Evolutionary conservation across 2,888 invertebrate genomes (phyloP).

Genomic region (Aphodius sticticus): DNA sequence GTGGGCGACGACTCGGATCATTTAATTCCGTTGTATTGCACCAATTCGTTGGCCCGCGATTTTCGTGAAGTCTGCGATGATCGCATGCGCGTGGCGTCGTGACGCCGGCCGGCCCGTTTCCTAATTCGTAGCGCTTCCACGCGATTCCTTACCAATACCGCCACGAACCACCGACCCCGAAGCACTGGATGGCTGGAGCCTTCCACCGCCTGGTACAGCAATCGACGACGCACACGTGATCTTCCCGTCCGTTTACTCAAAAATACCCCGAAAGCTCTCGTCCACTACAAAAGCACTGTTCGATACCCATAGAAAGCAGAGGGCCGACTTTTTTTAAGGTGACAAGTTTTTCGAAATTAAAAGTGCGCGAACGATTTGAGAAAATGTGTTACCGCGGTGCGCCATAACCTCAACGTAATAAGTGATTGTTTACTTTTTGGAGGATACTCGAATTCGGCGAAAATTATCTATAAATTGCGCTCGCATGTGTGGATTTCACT

Average conservation of each 20-base stretch:
- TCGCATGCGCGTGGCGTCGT: conserved; percentile 57
- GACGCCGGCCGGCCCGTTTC: conserved; percentile 40
- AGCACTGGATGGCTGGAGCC: conserved; percentile 65
- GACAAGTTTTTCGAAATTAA: conserved; percentile 13
- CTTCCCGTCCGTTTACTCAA: conserved; percentile 5
- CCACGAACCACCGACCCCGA: conserved; percentile 58
- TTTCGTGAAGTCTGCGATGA: conserved; percentile 35
- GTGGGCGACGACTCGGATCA: neutral
- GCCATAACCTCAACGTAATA: neutral
- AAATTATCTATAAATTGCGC: neutral
- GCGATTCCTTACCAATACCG: conserved; percentile 47
- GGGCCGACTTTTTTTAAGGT: conserved; percentile 23
- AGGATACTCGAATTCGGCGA: neutral
- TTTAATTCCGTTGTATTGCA: neutral
- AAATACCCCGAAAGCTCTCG: neutral
- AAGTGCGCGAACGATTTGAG: neutral
- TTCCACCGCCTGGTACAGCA: conserved; percentile 54
- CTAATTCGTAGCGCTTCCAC: conserved; percentile 44
- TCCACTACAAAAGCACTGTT: conserved; percentile 6
- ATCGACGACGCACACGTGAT: conserved; percentile 37
- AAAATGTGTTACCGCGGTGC: neutral
- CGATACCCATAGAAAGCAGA: neutral
- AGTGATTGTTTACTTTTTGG: neutral
- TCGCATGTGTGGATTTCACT: neutral
- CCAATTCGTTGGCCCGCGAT: neutral